Conservation (phyloP, 2,888 invertebrate species). For the Marasmarcha lunaedactyla region DNA sequence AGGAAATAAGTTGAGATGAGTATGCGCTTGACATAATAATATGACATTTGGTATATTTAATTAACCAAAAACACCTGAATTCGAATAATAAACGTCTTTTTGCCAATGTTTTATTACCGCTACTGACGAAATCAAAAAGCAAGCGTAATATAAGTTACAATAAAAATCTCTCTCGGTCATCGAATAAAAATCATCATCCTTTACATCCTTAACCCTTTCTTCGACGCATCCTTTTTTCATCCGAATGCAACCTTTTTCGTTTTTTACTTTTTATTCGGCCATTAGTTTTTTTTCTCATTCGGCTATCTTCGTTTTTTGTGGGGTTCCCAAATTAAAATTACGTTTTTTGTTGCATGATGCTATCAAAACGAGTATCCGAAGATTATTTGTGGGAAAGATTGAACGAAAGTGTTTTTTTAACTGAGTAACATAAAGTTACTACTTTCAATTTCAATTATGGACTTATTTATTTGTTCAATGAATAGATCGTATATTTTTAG, state of each 20-base stretch:
- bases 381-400: constrained; percentile 46
- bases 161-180: too few species aligned
- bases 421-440: constrained; percentile 20
- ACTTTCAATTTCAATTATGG: constrained; percentile 52
- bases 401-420: constrained; percentile 63
- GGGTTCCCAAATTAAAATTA: constrained; percentile 67
- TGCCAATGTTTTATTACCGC: too few species aligned
- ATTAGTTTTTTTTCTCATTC: constrained; percentile 60
- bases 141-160: too few species aligned
- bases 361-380: constrained; percentile 46
- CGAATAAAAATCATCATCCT: constrained; percentile 30
- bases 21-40: too few species aligned
- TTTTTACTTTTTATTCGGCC: constrained; percentile 42
- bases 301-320: constrained; percentile 63
- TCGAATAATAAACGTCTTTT: too few species aligned
- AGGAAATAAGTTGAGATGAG: too few species aligned
- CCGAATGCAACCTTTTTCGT: constrained; percentile 50
- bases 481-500: constrained; percentile 1
- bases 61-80: too few species aligned
- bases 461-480: constrained; percentile 1
- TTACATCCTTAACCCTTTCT: constrained; percentile 56
- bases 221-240: constrained; percentile 32
- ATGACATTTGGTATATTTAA: too few species aligned
- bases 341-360: constrained; percentile 44
- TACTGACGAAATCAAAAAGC: too few species aligned